Percentiles rank a stretch among this genome's conserved stretches.
Conservation (phyloP, 2,888 invertebrate genomes). For the Drosophila mercatorum region DNA sequence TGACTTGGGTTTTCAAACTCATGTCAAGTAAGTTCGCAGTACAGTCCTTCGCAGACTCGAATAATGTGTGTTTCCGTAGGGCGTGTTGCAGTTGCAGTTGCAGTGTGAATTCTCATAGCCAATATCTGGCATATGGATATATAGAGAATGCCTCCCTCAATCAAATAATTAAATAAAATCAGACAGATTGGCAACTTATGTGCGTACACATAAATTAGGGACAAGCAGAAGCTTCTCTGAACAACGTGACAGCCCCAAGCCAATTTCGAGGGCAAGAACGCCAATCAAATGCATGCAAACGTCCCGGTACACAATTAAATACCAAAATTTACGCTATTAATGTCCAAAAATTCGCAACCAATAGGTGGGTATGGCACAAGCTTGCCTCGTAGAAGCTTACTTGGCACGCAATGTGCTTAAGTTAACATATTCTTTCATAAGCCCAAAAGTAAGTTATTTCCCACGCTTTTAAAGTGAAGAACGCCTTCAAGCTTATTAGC, state of each 20-base stretch:
- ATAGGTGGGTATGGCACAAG: conserved; percentile 36
- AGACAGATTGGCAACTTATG: conserved; percentile 34
- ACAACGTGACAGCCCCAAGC: conserved; percentile 72
- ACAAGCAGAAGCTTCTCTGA: conserved; percentile 35
- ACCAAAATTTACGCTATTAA: conserved; percentile 61
- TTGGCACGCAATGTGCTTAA: conserved; percentile 54
- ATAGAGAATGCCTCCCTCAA: conserved; percentile 36
- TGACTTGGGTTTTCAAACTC: conserved; percentile 1
- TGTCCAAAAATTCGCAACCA: conserved; percentile 48
- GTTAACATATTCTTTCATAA: conserved; percentile 6
- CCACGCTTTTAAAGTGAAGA: conserved; percentile 59
- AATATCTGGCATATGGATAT: conserved; percentile 8
- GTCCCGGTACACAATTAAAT: conserved; percentile 54
- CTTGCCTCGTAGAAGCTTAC: conserved; percentile 21
- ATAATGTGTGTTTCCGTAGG: background rate
- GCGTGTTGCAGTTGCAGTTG: background rate
- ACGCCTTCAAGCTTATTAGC: conserved; percentile 56
- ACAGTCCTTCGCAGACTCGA: background rate
- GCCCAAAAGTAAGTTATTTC: conserved; percentile 45
- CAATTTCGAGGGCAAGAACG: conserved; percentile 22
- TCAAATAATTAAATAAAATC: conserved; percentile 52
- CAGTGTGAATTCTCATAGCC: conserved; percentile 1
- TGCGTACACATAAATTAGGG: conserved; percentile 30
- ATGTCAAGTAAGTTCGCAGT: background rate
- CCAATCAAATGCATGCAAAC: conserved; percentile 69